Conservation (phyloP, 2,888 invertebrate genomes). For the Siphlonurus alternatus region DNA sequence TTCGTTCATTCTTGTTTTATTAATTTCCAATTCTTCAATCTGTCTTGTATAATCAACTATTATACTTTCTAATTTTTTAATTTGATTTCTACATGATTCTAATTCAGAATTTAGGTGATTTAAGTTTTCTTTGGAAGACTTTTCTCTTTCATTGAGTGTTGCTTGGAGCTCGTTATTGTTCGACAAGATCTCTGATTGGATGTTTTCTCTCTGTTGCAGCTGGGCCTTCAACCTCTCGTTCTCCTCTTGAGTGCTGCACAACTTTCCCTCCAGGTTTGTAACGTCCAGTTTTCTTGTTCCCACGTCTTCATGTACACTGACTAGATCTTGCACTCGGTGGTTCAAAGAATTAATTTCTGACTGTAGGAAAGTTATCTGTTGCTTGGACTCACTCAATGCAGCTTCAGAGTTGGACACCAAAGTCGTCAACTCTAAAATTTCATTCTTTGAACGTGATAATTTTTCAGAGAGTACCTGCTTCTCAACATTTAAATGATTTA, state of each 20-base stretch:
- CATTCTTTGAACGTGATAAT: background rate
- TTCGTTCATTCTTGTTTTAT: background rate
- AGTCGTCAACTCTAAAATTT: background rate
- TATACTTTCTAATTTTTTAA: background rate
- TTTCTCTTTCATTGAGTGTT: conserved; percentile 6
- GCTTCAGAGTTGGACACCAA: background rate
- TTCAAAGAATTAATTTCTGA: background rate
- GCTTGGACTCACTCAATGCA: background rate
- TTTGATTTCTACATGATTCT: background rate
- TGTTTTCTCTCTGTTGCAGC: background rate
- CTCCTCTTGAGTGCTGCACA: background rate
- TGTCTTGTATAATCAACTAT: background rate
- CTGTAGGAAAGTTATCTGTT: background rate
- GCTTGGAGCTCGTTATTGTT: background rate
- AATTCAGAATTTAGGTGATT: background rate
- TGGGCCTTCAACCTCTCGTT: background rate
- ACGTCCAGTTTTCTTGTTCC: background rate
- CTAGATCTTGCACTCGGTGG: background rate
- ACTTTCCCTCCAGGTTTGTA: background rate
- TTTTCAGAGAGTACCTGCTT: background rate
- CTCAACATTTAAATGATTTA: background rate
- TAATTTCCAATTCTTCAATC: background rate
- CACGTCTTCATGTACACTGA: background rate
- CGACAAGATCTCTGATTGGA: background rate
- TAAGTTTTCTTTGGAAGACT: conserved; percentile 5